Evolutionary conservation across 1,140 invertebrate species (phyloP).

Genomic region (Macrobrachium rosenbergii): DNA sequence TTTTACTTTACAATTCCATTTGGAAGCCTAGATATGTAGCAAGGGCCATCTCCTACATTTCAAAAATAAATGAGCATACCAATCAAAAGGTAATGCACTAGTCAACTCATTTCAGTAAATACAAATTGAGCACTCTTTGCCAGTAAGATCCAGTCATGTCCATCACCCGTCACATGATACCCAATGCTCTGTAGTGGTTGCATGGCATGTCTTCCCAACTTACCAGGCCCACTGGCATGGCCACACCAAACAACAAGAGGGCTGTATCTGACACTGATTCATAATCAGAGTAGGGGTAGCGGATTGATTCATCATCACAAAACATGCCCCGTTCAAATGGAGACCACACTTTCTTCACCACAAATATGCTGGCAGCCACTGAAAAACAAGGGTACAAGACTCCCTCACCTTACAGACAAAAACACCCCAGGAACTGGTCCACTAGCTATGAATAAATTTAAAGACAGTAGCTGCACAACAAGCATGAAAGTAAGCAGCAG

Average conservation of each 20-base stretch:
- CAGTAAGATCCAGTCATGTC: no score
- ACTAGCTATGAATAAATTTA: neutral
- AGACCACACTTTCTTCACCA: conserved; percentile 64
- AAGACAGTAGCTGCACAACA: no score
- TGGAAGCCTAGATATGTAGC: no score
- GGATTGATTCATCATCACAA: conserved; percentile 76
- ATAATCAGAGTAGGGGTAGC: conserved; percentile 72
- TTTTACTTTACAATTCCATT: no score
- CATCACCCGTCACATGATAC: no score
- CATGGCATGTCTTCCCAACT: conserved; percentile 60
- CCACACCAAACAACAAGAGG: conserved; percentile 62
- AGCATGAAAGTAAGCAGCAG: no score
- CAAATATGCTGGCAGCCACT: conserved; percentile 58
- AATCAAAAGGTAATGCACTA: no score
- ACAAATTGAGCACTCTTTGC: no score
- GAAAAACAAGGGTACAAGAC: conserved; percentile 52
- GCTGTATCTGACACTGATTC: conserved; percentile 56
- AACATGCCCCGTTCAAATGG: conserved; percentile 77
- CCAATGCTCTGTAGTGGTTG: conserved; percentile 15
- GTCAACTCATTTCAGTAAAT: no score
- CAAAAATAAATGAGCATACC: no score
- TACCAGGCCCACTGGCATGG: conserved; percentile 61
- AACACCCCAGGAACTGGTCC: neutral
- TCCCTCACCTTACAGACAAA: neutral
- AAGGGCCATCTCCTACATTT: no score